These are phyloP conservation scores for Drosophila seclusa DNA, from an alignment of 2,888 invertebrate genomes.

Conservation along the genomic window DNA sequence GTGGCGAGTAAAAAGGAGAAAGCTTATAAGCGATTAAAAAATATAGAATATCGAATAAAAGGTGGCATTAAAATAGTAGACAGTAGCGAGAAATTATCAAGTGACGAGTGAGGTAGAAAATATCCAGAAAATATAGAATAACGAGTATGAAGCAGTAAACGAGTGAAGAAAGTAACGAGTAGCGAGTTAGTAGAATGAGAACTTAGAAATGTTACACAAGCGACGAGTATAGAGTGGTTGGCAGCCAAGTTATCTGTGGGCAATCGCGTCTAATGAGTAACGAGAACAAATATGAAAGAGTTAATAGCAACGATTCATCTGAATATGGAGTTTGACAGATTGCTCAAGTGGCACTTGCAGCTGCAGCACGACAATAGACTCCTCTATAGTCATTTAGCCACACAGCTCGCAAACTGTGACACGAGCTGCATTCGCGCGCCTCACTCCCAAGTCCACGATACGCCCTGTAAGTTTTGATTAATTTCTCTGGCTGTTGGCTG, in stretches of 20 bases:
- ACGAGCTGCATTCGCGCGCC: constrained; percentile 43
- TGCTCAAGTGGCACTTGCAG: constrained; percentile 11
- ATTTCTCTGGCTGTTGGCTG: constrained; percentile 43
- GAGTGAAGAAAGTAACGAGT: not conserved
- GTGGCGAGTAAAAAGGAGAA: not conserved
- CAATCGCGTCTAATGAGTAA: not conserved
- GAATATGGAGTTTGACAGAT: constrained; percentile 22
- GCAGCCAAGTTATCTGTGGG: not conserved
- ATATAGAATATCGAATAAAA: not conserved
- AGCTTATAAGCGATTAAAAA: not conserved
- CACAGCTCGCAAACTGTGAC: constrained; percentile 45
- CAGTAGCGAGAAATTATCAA: not conserved
- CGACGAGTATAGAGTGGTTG: not conserved
- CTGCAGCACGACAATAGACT: constrained; percentile 22
- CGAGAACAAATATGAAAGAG: not conserved
- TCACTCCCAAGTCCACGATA: constrained; percentile 34
- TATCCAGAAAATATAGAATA: too few relatives aligned
- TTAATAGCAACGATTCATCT: not conserved
- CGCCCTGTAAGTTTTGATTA: constrained; percentile 60
- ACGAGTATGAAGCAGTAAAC: not conserved
- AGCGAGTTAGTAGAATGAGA: not conserved
- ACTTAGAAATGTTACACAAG: not conserved
- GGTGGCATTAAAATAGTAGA: not conserved
- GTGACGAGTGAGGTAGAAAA: not conserved
- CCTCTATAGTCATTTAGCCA: constrained; percentile 17